Base-by-base conservation (phyloP, 2,113 vertebrate genomes). In the Beaufortia kweichowensis region DNA sequence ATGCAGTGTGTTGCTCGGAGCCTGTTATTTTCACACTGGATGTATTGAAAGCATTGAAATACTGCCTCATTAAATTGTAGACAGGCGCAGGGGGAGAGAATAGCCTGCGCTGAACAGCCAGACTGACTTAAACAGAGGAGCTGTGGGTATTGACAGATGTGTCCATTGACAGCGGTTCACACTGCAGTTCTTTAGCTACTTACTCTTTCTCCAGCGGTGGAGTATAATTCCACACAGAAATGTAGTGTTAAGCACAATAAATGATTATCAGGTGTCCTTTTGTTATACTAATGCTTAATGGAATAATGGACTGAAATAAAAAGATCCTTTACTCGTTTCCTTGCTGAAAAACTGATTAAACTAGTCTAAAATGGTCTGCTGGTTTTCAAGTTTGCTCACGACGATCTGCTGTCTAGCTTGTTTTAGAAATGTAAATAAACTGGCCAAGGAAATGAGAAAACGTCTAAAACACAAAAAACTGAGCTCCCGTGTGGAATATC, bases 401-500 rank as follows among this genome's bases (percentile, higher is more conserved):
- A 46, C 5, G 12, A 14, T 46, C 43, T 46, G 43, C 15, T 46
- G 43, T 15, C 43, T 17, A 39, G 35, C 35, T 11, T 67, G 31
- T 35, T 15, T 23, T 69, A 35, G 57, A 70, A 56, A 70, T 23
- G 1, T 4, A 3, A 55, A 57, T 9, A 55, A 74, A 77, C 48
- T 41, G 9, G 41, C 23, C 41, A 39, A 61, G n/a, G n/a, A 11
- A 63, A 71, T 15, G 26, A 33, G 71, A 81, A 61, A 12, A 4
- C 31, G 64, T 72, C 66, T 74, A 78, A 68, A n/a, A 29, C 14
- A 59, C 12, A 61, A 55, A 67, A 41, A 77, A 85, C 84, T 65
- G 35, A 63, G 69, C 64, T 66, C 56, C 80, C 72, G 53, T 84
- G 77, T 79, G 19, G 23, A 88, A 83, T 80, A 87, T 80, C 84